Percentiles rank a stretch among this genome's conserved stretches.
Evolutionary conservation across 2,888 invertebrate genomes (phyloP).

Genomic region (Nipponacmea schrenckii): DNA sequence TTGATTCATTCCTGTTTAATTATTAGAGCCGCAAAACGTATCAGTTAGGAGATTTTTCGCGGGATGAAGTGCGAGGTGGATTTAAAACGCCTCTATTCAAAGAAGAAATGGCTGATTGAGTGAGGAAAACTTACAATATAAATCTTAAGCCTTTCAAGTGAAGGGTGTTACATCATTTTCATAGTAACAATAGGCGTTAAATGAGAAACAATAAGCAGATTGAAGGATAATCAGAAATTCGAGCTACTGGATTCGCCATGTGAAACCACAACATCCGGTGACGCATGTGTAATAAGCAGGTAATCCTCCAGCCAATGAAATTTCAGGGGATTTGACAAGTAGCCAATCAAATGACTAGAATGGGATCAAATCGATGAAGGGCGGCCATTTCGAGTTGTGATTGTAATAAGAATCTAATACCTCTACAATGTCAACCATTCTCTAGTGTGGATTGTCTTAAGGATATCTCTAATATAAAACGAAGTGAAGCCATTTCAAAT

Average conservation of each 20-base stretch:
- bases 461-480: conserved; percentile 3
- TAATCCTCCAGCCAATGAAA: neutral
- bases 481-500: neutral
- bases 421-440: conserved; percentile 3
- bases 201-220: conserved; percentile 4
- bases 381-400: conserved; percentile 9
- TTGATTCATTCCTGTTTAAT: too few species aligned
- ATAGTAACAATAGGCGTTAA: neutral
- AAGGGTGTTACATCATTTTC: conserved; percentile 1
- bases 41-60: too few species aligned
- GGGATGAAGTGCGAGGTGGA: too few species aligned
- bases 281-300: neutral
- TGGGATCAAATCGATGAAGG: neutral
- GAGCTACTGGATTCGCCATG: neutral
- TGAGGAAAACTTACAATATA: too few species aligned
- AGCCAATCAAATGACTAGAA: neutral
- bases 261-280: conserved; percentile 1
- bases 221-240: neutral
- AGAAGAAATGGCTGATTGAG: too few species aligned
- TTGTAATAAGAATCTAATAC: neutral
- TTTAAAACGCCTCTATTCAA: too few species aligned
- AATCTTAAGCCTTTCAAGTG: neutral
- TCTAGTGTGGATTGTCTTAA: neutral
- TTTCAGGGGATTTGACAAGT: neutral
- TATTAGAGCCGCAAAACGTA: too few species aligned